phyloP scores from a whole-genome alignment of 2,888 invertebrate species.

The Dysmachus trigonus region DNA sequence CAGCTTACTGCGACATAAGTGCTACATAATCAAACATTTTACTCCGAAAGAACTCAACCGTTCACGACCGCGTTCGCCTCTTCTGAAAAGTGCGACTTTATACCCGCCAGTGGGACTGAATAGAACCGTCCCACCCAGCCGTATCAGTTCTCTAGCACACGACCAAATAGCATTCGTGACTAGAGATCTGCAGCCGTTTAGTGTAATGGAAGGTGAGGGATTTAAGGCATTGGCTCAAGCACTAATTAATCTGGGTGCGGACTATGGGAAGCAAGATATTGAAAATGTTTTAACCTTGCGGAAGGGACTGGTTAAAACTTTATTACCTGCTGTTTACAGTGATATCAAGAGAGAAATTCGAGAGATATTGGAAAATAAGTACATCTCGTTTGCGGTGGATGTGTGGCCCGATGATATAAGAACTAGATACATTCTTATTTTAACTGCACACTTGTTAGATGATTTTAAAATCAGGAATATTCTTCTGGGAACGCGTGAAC shows the following conservation, averaged over 20 bases:
- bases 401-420: not conserved
- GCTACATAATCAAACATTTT: not conserved
- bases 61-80: not conserved
- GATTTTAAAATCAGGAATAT: not conserved
- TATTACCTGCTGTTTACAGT: not conserved
- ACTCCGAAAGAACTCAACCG: not conserved
- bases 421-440: not conserved
- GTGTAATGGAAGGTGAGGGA: slow-evolving; percentile 3
- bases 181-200: not conserved
- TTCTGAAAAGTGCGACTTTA: not conserved
- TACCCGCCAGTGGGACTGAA: not conserved
- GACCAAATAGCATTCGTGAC: not conserved
- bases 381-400: not conserved
- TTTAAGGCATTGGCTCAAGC: not conserved
- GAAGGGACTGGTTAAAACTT: not conserved
- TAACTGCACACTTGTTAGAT: not conserved
- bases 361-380: not conserved
- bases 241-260: not conserved
- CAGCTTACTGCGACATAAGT: not conserved
- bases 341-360: not conserved
- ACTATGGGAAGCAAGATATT: not conserved
- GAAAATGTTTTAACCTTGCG: not conserved
- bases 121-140: not conserved
- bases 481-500: not conserved
- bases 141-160: not conserved